phyloP scores from a whole-genome alignment of 2,113 vertebrate species.

The Cyphomyrus discorhynchus region DNA sequence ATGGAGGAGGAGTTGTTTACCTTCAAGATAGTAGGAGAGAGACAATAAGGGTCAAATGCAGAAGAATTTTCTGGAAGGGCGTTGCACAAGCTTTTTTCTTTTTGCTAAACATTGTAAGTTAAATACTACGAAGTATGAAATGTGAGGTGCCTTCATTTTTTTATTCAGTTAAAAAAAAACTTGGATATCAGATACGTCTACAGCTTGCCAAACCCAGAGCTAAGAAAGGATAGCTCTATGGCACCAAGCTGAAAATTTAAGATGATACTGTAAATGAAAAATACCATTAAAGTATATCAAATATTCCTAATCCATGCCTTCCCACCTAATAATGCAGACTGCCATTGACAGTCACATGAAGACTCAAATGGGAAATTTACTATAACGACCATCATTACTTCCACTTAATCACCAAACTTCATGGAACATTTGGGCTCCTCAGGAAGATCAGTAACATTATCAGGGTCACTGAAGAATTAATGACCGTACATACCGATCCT shows the following conservation, averaged over 20 bases:
- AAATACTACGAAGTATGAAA: conserved; percentile 54
- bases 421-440: neutral
- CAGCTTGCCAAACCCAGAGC: conserved; percentile 53
- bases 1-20: neutral
- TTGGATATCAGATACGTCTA: conserved; percentile 17
- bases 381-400: neutral
- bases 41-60: neutral
- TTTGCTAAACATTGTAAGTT: conserved; percentile 41
- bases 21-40: neutral
- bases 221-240: conserved; percentile 32
- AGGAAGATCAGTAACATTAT: neutral
- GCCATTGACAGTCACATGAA: neutral
- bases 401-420: neutral
- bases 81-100: neutral
- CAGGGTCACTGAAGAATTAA: neutral
- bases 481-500: neutral
- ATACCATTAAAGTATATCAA: neutral
- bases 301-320: neutral
- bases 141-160: conserved; percentile 28
- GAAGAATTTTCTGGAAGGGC: neutral
- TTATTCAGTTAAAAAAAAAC: conserved; percentile 19
- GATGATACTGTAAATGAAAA: conserved; percentile 18
- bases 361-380: neutral
- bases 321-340: neutral
- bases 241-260: conserved; percentile 34